phyloP scores from a whole-genome alignment of 2,797 vertebrate genomes.

The Pyrocephalus nanus region DNA sequence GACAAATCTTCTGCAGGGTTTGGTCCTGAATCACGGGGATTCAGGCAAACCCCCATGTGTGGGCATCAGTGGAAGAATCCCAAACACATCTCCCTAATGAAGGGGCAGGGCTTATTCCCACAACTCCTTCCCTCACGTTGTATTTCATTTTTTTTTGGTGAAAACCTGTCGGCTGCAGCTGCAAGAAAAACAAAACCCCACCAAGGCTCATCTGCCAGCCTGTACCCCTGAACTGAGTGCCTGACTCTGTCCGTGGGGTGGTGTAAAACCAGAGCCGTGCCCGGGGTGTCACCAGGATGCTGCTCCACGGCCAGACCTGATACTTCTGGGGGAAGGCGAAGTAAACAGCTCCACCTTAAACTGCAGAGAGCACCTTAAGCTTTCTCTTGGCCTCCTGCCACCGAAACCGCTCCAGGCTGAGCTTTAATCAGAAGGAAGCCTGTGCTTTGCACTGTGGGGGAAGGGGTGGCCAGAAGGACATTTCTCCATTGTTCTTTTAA shows the following conservation, averaged over 20 bases:
- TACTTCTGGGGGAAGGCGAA: not conserved
- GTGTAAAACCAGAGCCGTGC: not conserved
- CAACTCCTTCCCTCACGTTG: not conserved
- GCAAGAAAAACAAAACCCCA: not conserved
- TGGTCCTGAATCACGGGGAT: not conserved
- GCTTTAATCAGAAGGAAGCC: constrained; percentile 78
- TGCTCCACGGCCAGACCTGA: not conserved
- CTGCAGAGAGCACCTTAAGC: constrained; percentile 73
- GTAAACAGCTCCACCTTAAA: constrained; percentile 72
- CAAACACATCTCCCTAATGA: not conserved
- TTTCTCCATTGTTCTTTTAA: constrained; percentile 58
- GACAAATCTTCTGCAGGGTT: not conserved
- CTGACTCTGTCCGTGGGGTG: fast-evolving
- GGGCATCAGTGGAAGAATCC: not conserved
- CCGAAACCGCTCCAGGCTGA: constrained; percentile 68
- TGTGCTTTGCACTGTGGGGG: constrained; percentile 57
- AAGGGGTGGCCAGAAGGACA: constrained; percentile 54
- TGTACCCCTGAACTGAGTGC: fast-evolving
- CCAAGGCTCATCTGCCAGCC: not conserved
- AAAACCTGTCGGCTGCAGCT: fast-evolving
- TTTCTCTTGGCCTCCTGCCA: constrained; percentile 74
- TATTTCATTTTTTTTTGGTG: not conserved
- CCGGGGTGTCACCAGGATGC: fast-evolving
- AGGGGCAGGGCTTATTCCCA: not conserved
- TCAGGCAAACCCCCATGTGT: fast-evolving